Evolutionary conservation across 1,140 invertebrate genomes (phyloP).

Genomic region (Euura saliciscinereae): DNA sequence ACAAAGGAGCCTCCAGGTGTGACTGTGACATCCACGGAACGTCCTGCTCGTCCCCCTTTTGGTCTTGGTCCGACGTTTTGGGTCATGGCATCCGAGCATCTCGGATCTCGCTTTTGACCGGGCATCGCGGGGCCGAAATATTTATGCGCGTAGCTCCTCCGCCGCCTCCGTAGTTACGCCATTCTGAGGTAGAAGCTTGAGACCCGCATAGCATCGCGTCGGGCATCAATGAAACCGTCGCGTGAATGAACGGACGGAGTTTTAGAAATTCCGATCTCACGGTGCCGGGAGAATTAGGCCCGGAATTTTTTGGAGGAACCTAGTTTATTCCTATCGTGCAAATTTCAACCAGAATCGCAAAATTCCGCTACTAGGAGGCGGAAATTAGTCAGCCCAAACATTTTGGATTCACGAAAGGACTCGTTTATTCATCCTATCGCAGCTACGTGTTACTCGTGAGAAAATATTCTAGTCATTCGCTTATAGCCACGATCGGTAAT

Average conservation of each 20-base stretch:
- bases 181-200: neutral
- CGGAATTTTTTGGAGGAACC: neutral
- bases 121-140: neutral
- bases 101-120: neutral
- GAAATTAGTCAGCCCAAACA: neutral
- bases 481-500: neutral
- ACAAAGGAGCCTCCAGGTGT: slow-evolving; percentile 37
- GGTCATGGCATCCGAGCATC: neutral
- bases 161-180: neutral
- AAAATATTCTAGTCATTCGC: neutral
- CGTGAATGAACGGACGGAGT: neutral
- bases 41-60: slow-evolving; percentile 32
- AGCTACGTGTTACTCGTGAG: neutral
- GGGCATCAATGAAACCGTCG: neutral
- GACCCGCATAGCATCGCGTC: neutral
- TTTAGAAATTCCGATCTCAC: slow-evolving; percentile 1
- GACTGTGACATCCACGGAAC: slow-evolving; percentile 50
- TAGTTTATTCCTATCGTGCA: no score
- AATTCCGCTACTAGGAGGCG: slow-evolving; percentile 4
- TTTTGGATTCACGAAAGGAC: neutral
- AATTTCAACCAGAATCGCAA: neutral
- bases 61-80: neutral
- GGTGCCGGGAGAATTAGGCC: neutral
- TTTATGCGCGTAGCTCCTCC: neutral
- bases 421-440: neutral